A percentile compares a stretch with the other conserved stretches of the same genome.
Conservation (phyloP, 2,797 vertebrate species). For the Phoeniculus purpureus region DNA sequence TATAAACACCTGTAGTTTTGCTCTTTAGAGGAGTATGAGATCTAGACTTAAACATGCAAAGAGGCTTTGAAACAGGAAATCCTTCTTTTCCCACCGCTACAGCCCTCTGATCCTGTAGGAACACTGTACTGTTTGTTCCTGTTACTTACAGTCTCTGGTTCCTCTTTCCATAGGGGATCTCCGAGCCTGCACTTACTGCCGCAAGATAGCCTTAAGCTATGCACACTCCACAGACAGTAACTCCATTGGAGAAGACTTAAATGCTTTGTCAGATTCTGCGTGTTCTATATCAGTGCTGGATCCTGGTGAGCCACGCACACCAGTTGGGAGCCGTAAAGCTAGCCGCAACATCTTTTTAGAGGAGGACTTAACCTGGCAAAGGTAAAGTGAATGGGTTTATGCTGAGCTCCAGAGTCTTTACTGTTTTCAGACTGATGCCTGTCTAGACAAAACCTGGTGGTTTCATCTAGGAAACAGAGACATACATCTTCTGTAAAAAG, state of each 20-base stretch:
- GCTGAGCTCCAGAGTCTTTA: neutral
- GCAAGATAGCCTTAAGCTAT: slow-evolving; percentile 95
- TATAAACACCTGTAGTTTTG: neutral
- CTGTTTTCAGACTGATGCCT: neutral
- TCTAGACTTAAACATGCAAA: neutral
- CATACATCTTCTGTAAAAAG: neutral
- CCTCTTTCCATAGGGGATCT: slow-evolving; percentile 86
- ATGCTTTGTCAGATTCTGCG: slow-evolving; percentile 88
- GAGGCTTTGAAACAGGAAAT: slow-evolving; percentile 53
- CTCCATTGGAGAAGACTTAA: slow-evolving; percentile 94
- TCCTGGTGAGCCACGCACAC: slow-evolving; percentile 92
- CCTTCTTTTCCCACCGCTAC: neutral
- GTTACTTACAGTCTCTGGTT: neutral
- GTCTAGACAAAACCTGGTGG: neutral
- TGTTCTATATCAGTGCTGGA: slow-evolving; percentile 89
- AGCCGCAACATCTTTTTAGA: slow-evolving; percentile 98
- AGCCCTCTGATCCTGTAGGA: slow-evolving; percentile 32
- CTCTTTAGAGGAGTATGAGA: slow-evolving; percentile 13
- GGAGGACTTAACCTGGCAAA: slow-evolving; percentile 96
- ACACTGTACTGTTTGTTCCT: slow-evolving; percentile 16
- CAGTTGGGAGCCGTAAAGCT: slow-evolving; percentile 91
- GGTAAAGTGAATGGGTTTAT: slow-evolving; percentile 74
- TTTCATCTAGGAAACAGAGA: neutral
- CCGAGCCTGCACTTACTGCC: slow-evolving; percentile 95
- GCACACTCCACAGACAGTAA: slow-evolving; percentile 93